Evolutionary conservation across 1,140 invertebrate genomes (phyloP).

Genomic region (Drosophila sulfurigaster): DNA sequence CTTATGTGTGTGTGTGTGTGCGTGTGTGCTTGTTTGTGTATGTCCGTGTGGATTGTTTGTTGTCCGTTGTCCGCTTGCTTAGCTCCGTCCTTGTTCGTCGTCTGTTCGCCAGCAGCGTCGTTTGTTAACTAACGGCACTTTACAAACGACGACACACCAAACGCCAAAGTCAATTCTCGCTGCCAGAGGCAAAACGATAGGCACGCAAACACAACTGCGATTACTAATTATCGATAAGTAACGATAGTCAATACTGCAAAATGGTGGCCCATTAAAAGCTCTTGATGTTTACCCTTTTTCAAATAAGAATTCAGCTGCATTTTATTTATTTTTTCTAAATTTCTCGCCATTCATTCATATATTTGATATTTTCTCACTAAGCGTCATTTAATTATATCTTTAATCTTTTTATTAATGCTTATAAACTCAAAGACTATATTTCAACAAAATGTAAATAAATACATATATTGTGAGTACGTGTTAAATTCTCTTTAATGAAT

Average conservation of each 20-base stretch:
- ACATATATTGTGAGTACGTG: no score
- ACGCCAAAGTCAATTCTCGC: conserved; percentile 7
- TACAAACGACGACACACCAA: conserved; percentile 7
- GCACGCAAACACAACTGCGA: background rate
- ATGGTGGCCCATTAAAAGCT: no score
- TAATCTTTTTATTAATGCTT: no score
- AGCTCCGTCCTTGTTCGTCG: conserved; percentile 28
- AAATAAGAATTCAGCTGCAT: no score
- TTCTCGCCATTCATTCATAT: no score
- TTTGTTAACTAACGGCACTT: conserved; percentile 50
- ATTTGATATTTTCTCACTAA: no score
- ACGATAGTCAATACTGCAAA: background rate
- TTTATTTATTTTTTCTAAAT: no score
- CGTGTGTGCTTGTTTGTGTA: background rate
- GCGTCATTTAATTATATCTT: no score
- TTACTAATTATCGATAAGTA: background rate
- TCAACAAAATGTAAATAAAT: no score
- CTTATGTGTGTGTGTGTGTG: conserved; percentile 5
- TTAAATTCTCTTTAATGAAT: no score
- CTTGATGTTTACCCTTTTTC: no score
- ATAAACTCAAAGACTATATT: no score
- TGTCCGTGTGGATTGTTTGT: background rate
- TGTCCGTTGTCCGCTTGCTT: conserved; percentile 8
- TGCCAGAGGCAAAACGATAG: background rate
- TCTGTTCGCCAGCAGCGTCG: conserved; percentile 45